Evolutionary conservation across 2,113 vertebrate species (phyloP).

Genomic region (Cephalophus harveyi): DNA sequence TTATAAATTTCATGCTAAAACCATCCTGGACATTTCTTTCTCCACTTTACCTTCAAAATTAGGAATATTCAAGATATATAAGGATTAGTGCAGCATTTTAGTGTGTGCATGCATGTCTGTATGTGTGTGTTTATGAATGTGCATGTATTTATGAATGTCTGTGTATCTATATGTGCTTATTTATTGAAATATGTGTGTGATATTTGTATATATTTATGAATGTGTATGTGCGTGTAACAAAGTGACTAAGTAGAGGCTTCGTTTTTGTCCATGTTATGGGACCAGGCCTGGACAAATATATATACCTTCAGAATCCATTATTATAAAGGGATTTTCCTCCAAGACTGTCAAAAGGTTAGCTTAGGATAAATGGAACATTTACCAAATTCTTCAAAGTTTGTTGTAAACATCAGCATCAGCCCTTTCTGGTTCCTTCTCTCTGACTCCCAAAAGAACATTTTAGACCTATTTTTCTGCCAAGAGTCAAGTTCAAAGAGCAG

Average conservation of each 20-base stretch:
- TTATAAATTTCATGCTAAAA: constrained; percentile 25
- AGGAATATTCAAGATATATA: background rate
- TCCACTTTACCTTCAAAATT: background rate
- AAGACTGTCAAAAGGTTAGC: background rate
- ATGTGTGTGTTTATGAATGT: background rate
- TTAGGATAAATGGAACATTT: constrained; percentile 38
- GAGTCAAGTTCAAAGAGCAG: background rate
- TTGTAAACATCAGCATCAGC: background rate
- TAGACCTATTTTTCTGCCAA: constrained; percentile 1
- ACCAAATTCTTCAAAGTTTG: constrained; percentile 25
- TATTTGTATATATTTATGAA: background rate
- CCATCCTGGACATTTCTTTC: background rate
- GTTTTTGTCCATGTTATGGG: background rate
- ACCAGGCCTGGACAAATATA: background rate
- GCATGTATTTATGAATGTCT: background rate
- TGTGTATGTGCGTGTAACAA: background rate
- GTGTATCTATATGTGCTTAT: background rate
- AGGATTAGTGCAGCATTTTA: background rate
- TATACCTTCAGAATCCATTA: background rate
- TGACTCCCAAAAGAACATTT: constrained; percentile 1
- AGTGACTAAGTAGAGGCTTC: background rate
- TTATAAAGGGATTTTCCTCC: background rate
- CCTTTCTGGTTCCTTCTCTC: constrained; percentile 13
- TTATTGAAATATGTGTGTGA: background rate
- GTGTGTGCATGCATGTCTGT: background rate